Evolutionary conservation across 2,888 invertebrate species (phyloP).

Genomic region (Maniola hyperantus): DNA sequence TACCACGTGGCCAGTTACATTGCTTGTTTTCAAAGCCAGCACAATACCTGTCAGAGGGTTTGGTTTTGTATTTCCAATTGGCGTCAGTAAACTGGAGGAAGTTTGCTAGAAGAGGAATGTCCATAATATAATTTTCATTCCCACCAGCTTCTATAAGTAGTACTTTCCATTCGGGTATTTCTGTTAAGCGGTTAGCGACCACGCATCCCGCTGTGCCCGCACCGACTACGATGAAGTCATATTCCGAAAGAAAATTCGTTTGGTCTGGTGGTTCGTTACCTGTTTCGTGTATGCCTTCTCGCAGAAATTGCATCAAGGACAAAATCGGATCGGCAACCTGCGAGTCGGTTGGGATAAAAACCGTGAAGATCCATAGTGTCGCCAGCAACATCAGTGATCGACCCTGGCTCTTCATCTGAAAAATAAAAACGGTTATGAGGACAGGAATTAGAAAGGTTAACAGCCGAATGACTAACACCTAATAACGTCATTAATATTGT

Average conservation of each 20-base stretch:
- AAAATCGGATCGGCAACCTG: conserved; percentile 64
- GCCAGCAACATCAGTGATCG: conserved; percentile 51
- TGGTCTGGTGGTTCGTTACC: conserved; percentile 81
- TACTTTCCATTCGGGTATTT: conserved; percentile 86
- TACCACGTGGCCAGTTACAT: conserved; percentile 91
- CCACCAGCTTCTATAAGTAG: conserved; percentile 89
- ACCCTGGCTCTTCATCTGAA: conserved; percentile 67
- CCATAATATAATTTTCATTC: conserved; percentile 88
- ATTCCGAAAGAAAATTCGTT: conserved; percentile 77
- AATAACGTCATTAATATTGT: too few species aligned
- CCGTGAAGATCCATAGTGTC: conserved; percentile 54
- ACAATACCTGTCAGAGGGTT: conserved; percentile 88
- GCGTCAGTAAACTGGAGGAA: conserved; percentile 87
- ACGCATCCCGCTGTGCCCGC: conserved; percentile 92
- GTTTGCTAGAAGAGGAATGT: conserved; percentile 88
- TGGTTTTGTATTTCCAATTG: conserved; percentile 92
- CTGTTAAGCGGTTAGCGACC: conserved; percentile 87
- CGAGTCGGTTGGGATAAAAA: conserved; percentile 54
- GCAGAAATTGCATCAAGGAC: conserved; percentile 79
- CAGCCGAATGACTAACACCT: too few species aligned
- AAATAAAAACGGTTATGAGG: conserved; percentile 37
- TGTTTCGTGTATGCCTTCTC: conserved; percentile 78
- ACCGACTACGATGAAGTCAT: conserved; percentile 90
- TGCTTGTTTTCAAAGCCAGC: conserved; percentile 88
- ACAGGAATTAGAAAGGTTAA: too few species aligned